Evolutionary conservation across 2,888 invertebrate genomes (phyloP).

Genomic region (Tridacna gigas): DNA sequence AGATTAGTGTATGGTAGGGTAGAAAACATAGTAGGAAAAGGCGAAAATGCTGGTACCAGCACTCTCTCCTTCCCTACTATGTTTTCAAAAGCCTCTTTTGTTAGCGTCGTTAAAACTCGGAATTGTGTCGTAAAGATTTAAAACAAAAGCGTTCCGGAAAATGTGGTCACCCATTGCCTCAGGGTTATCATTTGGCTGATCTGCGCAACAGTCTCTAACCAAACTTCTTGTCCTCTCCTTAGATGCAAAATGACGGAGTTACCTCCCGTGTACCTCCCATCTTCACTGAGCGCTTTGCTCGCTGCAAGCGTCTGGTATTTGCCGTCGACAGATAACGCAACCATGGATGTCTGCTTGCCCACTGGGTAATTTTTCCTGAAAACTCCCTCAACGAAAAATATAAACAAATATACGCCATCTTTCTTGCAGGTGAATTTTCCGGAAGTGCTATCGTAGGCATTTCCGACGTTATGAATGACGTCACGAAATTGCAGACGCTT

Average conservation of each 20-base stretch:
- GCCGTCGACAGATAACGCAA: background rate
- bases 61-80: too few species aligned
- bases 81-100: too few species aligned
- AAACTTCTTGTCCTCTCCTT: background rate
- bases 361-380: background rate
- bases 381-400: conserved; percentile 1
- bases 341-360: background rate
- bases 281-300: conserved; percentile 1
- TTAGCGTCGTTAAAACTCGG: too few species aligned
- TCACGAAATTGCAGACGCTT: background rate
- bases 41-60: too few species aligned
- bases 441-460: background rate
- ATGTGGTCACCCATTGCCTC: background rate
- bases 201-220: background rate
- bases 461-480: conserved; percentile 3
- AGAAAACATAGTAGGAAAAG: too few species aligned
- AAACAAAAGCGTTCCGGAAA: background rate
- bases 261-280: conserved; percentile 1
- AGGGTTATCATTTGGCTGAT: background rate
- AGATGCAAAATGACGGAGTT: background rate
- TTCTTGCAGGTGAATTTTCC: background rate
- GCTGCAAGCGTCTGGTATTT: too few species aligned
- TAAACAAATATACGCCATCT: background rate
- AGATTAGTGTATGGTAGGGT: too few species aligned
- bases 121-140: background rate